Conservation (phyloP, 2,113 vertebrate genomes). For the Herpetotheres cachinnans region DNA sequence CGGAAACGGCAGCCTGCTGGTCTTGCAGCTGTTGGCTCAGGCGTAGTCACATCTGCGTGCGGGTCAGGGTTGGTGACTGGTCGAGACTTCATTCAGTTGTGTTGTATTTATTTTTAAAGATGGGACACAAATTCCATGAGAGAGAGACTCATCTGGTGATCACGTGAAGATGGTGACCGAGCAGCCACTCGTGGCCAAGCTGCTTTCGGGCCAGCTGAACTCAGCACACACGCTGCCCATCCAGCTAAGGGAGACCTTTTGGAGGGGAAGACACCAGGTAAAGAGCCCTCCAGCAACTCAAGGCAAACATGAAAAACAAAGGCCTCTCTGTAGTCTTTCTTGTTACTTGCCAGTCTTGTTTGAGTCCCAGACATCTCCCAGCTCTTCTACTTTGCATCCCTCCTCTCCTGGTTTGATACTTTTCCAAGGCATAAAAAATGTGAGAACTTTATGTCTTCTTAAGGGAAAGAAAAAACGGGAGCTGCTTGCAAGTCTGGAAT, state of each 20-base stretch:
- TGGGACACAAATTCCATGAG: constrained; percentile 47
- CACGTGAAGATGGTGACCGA: constrained; percentile 21
- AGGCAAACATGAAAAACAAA: not conserved
- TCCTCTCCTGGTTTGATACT: not conserved
- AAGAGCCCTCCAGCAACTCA: not conserved
- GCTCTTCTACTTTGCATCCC: not conserved
- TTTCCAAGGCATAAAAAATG: not conserved
- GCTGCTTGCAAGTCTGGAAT: not conserved
- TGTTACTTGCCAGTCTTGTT: not conserved
- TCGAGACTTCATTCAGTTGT: not conserved
- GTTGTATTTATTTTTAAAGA: constrained; percentile 40
- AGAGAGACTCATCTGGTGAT: constrained; percentile 18
- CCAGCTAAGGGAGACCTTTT: not conserved
- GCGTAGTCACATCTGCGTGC: not conserved
- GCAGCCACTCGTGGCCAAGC: not conserved
- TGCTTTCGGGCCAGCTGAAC: not conserved
- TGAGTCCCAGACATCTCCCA: not conserved
- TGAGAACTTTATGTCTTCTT: not conserved
- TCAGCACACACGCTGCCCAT: not conserved
- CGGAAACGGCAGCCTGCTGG: not conserved
- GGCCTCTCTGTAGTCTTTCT: not conserved
- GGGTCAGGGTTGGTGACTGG: not conserved
- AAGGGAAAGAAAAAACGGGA: not conserved
- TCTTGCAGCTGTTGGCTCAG: constrained; percentile 32
- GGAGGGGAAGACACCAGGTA: not conserved